Evolutionary conservation across 2,888 invertebrate species (phyloP).

Genomic region (Exocentrus adspersus): DNA sequence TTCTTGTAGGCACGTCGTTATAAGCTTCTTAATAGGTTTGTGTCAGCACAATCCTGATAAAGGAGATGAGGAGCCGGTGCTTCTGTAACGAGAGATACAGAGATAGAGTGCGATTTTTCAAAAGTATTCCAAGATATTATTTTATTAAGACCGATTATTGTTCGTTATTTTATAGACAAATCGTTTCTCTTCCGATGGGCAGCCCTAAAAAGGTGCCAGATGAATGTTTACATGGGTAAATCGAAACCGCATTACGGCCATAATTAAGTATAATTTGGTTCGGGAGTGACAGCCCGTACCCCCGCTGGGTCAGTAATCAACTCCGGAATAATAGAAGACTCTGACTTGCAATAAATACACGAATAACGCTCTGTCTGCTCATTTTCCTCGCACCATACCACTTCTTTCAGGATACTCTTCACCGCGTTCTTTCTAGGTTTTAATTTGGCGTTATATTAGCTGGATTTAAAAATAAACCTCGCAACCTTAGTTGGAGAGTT

Average conservation of each 20-base stretch:
- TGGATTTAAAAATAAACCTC: not conserved
- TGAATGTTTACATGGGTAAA: conserved; percentile 60
- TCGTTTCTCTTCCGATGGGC: not conserved
- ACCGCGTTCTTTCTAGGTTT: not conserved
- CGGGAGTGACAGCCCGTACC: conserved; percentile 59
- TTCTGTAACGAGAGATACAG: too few species aligned
- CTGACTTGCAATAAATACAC: conserved; percentile 64
- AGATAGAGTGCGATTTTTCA: too few species aligned
- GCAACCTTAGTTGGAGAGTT: too few species aligned
- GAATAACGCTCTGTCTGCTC: conserved; percentile 50
- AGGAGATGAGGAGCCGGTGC: too few species aligned
- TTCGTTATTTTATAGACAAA: too few species aligned
- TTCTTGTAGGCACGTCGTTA: conserved; percentile 3
- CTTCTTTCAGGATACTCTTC: conserved; percentile 13
- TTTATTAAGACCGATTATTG: too few species aligned
- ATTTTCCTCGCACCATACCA: conserved; percentile 24
- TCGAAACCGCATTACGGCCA: conserved; percentile 60
- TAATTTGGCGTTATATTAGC: not conserved
- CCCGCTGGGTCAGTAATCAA: conserved; percentile 63
- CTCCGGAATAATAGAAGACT: conserved; percentile 62
- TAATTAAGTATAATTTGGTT: conserved; percentile 62
- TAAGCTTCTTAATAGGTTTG: not conserved
- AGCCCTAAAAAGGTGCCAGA: conserved; percentile 36
- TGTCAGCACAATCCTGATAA: not conserved
- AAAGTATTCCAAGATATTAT: too few species aligned